A percentile compares a stretch with the other conserved stretches of the same genome.
Conservation (phyloP, 1,140 invertebrate species). For the Listronotus oregonensis region DNA sequence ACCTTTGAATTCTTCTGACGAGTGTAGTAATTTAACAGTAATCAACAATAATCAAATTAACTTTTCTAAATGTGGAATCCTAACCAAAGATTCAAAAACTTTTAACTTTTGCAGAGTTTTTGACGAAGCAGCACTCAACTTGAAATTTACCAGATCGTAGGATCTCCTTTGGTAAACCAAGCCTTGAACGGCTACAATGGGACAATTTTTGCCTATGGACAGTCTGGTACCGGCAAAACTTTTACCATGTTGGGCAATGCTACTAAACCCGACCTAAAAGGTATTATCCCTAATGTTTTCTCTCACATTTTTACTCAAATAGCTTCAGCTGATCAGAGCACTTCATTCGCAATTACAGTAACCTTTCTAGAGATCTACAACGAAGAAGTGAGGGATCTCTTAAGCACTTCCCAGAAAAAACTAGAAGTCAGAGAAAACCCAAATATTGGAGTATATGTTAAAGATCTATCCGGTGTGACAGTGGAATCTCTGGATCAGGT, state of each 20-base stretch:
- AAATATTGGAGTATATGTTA: constrained; percentile 68
- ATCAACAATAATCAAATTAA: no score
- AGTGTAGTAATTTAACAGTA: no score
- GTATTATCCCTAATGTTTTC: constrained; percentile 94
- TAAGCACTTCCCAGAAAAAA: constrained; percentile 68
- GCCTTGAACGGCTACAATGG: constrained; percentile 95
- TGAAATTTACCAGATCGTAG: constrained; percentile 93
- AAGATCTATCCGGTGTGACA: constrained; percentile 49
- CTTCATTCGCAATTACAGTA: constrained; percentile 84
- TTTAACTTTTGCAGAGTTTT: constrained; percentile 88
- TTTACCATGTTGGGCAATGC: constrained; percentile 89
- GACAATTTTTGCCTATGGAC: constrained; percentile 95
- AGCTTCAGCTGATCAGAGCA: constrained; percentile 62
- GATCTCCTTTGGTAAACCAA: constrained; percentile 88
- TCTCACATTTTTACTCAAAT: constrained; percentile 95
- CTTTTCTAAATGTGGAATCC: constrained; percentile 57
- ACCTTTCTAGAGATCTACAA: constrained; percentile 97
- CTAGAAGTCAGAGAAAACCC: constrained; percentile 75
- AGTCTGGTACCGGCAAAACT: constrained; percentile 95
- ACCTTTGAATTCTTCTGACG: no score
- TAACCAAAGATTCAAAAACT: constrained; percentile 17
- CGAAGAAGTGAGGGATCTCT: constrained; percentile 90
- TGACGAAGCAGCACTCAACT: constrained; percentile 83
- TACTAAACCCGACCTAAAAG: constrained; percentile 58
- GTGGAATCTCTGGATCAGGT: constrained; percentile 79